These are phyloP conservation scores for Chelidonichthys spinosus DNA, from an alignment of 2,797 vertebrate genomes.

Conservation along the genomic window DNA sequence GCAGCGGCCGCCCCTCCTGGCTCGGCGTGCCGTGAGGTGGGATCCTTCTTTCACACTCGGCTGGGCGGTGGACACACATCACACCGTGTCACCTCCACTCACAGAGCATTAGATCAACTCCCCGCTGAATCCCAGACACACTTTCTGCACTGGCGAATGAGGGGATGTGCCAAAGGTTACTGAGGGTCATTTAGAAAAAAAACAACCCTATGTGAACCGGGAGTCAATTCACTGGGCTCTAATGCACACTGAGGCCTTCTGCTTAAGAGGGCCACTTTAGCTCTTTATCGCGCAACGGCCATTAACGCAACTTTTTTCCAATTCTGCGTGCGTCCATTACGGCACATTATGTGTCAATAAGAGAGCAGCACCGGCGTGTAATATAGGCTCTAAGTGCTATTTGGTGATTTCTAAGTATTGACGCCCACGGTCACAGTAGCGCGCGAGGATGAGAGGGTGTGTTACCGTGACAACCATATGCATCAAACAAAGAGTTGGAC, in stretches of 20 bases:
- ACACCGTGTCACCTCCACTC: slow-evolving; percentile 61
- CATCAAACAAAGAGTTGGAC: slow-evolving; percentile 54
- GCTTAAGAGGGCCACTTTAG: slow-evolving; percentile 32
- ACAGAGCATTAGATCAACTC: slow-evolving; percentile 67
- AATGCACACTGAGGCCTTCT: slow-evolving; percentile 43
- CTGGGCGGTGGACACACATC: slow-evolving; percentile 57
- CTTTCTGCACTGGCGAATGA: slow-evolving; percentile 29
- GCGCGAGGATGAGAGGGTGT: slow-evolving; percentile 39
- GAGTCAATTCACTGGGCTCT: slow-evolving; percentile 58
- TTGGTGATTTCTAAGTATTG: slow-evolving; percentile 56
- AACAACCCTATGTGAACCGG: slow-evolving; percentile 22
- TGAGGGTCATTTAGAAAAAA: slow-evolving; percentile 33
- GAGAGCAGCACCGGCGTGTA: slow-evolving; percentile 16
- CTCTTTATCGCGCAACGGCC: slow-evolving; percentile 50
- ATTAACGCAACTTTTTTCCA: slow-evolving; percentile 53
- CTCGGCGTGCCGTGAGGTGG: slow-evolving; percentile 21
- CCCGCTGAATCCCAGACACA: slow-evolving; percentile 39
- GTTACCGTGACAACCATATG: slow-evolving; percentile 66
- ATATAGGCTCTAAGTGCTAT: slow-evolving; percentile 58
- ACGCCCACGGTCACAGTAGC: slow-evolving; percentile 40
- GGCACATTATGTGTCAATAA: slow-evolving; percentile 54
- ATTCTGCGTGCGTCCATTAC: slow-evolving; percentile 45
- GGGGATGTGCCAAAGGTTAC: slow-evolving; percentile 46
- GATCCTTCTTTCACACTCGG: slow-evolving; percentile 55
- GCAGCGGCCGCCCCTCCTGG: slow-evolving; percentile 21